Evolutionary conservation across 2,888 invertebrate species (phyloP).

Genomic region (Polyommatus icarus): DNA sequence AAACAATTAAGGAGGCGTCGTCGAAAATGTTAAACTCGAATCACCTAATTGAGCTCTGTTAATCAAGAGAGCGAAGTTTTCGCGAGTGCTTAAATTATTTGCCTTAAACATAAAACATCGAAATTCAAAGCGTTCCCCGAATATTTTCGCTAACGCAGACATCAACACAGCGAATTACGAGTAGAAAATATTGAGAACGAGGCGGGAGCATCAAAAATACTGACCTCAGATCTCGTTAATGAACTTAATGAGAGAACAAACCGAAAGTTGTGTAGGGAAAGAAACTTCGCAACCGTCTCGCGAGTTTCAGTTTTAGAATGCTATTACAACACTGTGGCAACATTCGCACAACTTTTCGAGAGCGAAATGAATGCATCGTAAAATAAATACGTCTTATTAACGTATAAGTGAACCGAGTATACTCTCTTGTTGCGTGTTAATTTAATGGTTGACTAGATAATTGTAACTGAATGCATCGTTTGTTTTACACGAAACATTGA

Average conservation of each 20-base stretch:
- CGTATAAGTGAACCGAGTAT: conserved; percentile 39
- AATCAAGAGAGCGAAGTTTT: conserved; percentile 76
- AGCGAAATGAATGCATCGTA: conserved; percentile 60
- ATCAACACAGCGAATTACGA: conserved; percentile 66
- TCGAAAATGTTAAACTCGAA: conserved; percentile 68
- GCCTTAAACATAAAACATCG: conserved; percentile 76
- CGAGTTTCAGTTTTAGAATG: conserved; percentile 65
- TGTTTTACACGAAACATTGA: neutral
- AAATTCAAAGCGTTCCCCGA: conserved; percentile 72
- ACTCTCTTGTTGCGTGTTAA: conserved; percentile 36
- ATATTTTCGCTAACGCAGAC: conserved; percentile 72
- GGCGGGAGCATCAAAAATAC: conserved; percentile 69
- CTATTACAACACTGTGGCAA: conserved; percentile 55
- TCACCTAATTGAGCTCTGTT: conserved; percentile 73
- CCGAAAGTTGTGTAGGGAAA: conserved; percentile 58
- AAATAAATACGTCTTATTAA: conserved; percentile 52
- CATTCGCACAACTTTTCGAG: conserved; percentile 51
- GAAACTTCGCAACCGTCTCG: conserved; percentile 64
- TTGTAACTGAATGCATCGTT: neutral
- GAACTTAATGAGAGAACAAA: conserved; percentile 74
- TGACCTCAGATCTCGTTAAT: conserved; percentile 71
- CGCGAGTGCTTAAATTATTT: conserved; percentile 76
- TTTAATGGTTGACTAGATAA: neutral
- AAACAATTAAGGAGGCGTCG: conserved; percentile 64
- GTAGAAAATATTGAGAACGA: conserved; percentile 71